Conservation (phyloP, 1,140 invertebrate genomes). For the Trichonephila clavata region DNA sequence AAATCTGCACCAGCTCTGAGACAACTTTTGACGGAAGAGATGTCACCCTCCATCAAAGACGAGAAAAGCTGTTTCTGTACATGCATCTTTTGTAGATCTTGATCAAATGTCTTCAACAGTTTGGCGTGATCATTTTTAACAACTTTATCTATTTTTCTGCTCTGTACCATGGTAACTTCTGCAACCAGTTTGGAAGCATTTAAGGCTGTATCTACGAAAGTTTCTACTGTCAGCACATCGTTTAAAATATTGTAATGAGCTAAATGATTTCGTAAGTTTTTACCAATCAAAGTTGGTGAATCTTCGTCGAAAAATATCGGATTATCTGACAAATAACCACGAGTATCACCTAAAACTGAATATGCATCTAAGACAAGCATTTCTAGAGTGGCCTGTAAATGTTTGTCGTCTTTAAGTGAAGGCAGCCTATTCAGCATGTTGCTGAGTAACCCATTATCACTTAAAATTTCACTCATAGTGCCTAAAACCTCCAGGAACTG, state of each 20-base stretch:
- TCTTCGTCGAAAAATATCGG: not conserved
- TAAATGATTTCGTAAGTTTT: conserved; percentile 53
- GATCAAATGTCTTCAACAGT: not conserved
- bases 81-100: not conserved
- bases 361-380: conserved; percentile 61
- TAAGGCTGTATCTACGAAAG: not conserved
- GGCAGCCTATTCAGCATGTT: not conserved
- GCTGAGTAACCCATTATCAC: not conserved
- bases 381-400: conserved; percentile 49
- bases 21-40: not conserved
- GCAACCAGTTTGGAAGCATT: conserved; percentile 50
- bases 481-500: not conserved
- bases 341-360: conserved; percentile 2
- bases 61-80: conserved; percentile 13
- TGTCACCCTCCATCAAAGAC: conserved; percentile 38
- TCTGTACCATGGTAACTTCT: not conserved
- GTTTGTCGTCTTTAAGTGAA: not conserved
- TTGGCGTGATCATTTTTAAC: not conserved
- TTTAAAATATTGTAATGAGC: conserved; percentile 22
- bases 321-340: conserved; percentile 44
- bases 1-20: conserved; percentile 58
- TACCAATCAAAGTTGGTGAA: conserved; percentile 14
- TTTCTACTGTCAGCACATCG: not conserved
- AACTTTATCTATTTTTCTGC: conserved; percentile 36
- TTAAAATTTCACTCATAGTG: not conserved